Conservation (phyloP, 1,140 invertebrate species). For the Chrysomallon squamiferum region DNA sequence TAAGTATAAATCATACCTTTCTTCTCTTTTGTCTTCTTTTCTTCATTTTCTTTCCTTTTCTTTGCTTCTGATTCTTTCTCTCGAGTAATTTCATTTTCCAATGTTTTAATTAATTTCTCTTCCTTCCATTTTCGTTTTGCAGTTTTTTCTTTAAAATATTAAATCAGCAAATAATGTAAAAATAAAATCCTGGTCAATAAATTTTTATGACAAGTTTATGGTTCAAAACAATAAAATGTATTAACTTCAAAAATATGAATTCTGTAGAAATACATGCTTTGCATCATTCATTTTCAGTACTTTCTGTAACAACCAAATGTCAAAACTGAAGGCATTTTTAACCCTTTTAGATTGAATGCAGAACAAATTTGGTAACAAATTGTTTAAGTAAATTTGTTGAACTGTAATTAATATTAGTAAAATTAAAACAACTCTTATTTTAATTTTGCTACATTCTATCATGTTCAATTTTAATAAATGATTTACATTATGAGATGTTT, state of each 20-base stretch:
- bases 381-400: not conserved
- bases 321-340: too few relatives aligned
- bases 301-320: not conserved
- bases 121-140: slow-evolving; percentile 2
- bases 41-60: slow-evolving; percentile 3
- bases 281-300: not conserved
- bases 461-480: not conserved
- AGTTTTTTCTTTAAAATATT: slow-evolving; percentile 5
- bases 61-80: slow-evolving; percentile 8
- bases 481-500: not conserved
- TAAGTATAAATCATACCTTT: not conserved
- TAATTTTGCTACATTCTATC: not conserved
- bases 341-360: not conserved
- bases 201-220: too few relatives aligned
- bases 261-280: not conserved
- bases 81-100: slow-evolving; percentile 1
- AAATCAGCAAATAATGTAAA: not conserved
- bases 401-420: not conserved
- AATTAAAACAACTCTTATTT: not conserved
- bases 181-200: too few relatives aligned
- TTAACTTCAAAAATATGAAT: not conserved
- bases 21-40: slow-evolving; percentile 6
- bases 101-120: slow-evolving; percentile 8
- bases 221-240: not conserved
- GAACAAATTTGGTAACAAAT: not conserved